phyloP scores from a whole-genome alignment of 2,113 vertebrate genomes.

The Tupaia tana region DNA sequence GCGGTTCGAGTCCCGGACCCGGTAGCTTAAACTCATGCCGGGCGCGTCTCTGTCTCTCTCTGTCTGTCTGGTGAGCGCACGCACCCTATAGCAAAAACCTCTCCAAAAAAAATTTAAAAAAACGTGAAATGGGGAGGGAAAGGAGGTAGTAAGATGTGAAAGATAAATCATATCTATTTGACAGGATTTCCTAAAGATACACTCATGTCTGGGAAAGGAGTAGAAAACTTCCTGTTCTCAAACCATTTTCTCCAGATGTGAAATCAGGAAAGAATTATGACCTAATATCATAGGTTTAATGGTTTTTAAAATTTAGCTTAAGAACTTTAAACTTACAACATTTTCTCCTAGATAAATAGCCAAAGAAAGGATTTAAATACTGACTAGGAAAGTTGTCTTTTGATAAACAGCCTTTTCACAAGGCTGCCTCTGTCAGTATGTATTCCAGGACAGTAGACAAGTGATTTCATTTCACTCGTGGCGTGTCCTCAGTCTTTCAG shows the following conservation, averaged over 20 bases:
- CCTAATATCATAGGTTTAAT: conserved; percentile 42
- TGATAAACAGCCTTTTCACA: conserved; percentile 38
- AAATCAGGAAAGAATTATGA: conserved; percentile 55
- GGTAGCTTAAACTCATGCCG: no score
- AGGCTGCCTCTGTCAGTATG: conserved; percentile 61
- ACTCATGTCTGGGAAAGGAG: not conserved
- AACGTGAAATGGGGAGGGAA: not conserved
- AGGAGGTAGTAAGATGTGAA: not conserved
- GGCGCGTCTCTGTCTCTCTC: no score
- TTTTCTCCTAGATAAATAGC: conserved; percentile 58
- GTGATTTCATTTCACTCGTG: not conserved
- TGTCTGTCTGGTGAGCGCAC: no score
- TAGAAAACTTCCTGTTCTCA: not conserved
- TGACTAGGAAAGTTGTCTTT: conserved; percentile 31
- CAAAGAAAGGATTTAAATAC: conserved; percentile 50
- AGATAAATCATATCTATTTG: not conserved
- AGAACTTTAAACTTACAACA: conserved; percentile 8
- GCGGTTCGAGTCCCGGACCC: no score
- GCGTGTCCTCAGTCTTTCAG: conserved; percentile 41
- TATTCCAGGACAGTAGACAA: not conserved
- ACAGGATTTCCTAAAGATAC: not conserved
- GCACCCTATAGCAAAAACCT: no score
- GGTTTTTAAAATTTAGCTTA: conserved; percentile 53
- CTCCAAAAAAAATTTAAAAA: not conserved
- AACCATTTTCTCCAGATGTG: conserved; percentile 34